These are phyloP conservation scores for Calypte anna DNA, from an alignment of 2,113 vertebrate species.

Conservation along the genomic window DNA sequence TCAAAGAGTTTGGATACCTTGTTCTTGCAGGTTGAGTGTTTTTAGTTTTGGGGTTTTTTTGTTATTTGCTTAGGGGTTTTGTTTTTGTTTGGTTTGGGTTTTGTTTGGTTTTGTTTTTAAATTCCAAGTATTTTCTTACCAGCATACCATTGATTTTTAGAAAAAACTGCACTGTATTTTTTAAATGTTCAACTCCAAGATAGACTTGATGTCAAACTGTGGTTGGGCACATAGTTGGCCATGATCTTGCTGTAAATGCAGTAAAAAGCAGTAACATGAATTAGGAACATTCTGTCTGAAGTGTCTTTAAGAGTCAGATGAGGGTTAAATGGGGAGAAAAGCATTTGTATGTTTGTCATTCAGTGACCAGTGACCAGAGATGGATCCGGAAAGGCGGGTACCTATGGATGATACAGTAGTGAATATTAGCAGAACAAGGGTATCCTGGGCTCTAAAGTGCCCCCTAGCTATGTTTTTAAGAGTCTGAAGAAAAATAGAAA, in stretches of 20 bases:
- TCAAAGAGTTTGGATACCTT: background rate
- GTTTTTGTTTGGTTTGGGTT: background rate
- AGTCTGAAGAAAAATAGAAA: background rate
- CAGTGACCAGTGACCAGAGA: fast-evolving
- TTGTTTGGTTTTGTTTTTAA: background rate
- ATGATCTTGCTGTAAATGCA: background rate
- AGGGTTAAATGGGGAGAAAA: background rate
- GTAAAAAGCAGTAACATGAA: background rate
- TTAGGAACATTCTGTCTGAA: background rate
- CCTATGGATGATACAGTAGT: background rate
- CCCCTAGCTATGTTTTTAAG: background rate
- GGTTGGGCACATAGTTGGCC: background rate
- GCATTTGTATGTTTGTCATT: background rate
- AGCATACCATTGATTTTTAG: background rate
- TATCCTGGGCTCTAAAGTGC: background rate
- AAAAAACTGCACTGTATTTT: background rate
- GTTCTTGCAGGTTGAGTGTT: background rate
- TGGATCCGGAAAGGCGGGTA: background rate
- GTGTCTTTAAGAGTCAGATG: background rate
- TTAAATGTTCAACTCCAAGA: background rate
- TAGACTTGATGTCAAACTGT: background rate
- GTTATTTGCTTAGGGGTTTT: no score
- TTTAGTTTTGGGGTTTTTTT: no score
- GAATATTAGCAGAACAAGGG: background rate
- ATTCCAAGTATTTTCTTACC: background rate